Evolutionary conservation across 2,797 vertebrate species (phyloP).

Genomic region (Antennarius maculatus): DNA sequence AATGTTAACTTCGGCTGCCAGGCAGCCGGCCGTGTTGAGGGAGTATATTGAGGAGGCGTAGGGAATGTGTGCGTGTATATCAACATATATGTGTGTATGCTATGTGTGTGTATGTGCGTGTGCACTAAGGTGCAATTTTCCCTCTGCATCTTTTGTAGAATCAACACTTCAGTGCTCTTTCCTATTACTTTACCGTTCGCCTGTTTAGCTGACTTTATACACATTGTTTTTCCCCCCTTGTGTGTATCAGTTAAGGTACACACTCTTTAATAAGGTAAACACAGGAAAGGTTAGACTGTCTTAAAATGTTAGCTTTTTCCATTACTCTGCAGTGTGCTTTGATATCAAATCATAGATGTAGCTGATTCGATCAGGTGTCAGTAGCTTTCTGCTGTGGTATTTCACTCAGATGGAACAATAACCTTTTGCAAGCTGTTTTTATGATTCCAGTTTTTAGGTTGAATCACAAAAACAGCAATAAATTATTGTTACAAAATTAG

Average conservation of each 20-base stretch:
- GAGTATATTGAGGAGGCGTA: constrained; percentile 84
- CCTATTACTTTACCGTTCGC: constrained; percentile 96
- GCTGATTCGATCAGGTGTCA: constrained; percentile 57
- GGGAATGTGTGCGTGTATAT: constrained; percentile 32
- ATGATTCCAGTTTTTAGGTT: not conserved
- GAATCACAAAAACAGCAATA: constrained; percentile 21
- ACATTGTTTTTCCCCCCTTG: constrained; percentile 48
- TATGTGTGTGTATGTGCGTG: constrained; percentile 31
- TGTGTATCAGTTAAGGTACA: constrained; percentile 75
- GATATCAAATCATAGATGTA: constrained; percentile 64
- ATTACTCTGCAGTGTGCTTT: constrained; percentile 58
- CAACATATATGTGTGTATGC: constrained; percentile 18
- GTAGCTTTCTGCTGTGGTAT: constrained; percentile 37
- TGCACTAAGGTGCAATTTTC: constrained; percentile 66
- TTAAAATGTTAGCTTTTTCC: constrained; percentile 84
- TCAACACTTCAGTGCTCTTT: constrained; percentile 98
- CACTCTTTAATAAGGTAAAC: constrained; percentile 81
- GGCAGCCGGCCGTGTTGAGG: constrained; percentile 79
- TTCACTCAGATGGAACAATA: constrained; percentile 36
- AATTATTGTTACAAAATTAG: not conserved
- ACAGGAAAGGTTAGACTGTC: constrained; percentile 83
- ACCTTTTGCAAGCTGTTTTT: constrained; percentile 17
- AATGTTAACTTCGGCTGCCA: constrained; percentile 98
- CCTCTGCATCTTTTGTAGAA: constrained; percentile 93
- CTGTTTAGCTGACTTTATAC: constrained; percentile 89